Base-by-base conservation (phyloP, 1,140 invertebrate species). In the Brachionus asplanchnoidis region DNA sequence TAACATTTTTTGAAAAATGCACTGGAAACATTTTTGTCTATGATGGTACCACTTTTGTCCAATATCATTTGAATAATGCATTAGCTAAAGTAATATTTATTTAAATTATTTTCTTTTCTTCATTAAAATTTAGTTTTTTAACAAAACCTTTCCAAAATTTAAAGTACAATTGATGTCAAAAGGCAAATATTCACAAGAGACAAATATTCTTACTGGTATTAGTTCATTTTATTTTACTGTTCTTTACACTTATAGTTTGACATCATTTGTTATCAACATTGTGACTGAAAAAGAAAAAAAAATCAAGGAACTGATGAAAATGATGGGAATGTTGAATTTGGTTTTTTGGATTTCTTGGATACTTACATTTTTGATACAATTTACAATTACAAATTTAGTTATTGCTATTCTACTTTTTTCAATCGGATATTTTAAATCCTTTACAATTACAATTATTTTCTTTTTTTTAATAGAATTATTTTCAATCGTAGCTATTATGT, bases 201-300 rank as follows among this genome's bases (percentile, higher is more conserved):
- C 60, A 42, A 20, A 26, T 4, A 40, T 68, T 14, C 36, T 82
- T 23, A 23, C 17, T 44, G 79, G 32, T 42, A 82, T 82, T 2
- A 82, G 20, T 9, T 60, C 79, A 11, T 82, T 36, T 26, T 82
- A 82, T 82, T 82, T 82, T 65, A 82, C 79, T 12, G 14, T 82
- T 12, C 12, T 82, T n/a, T 82, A 42, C 26, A 12, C 65, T 9
- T 65, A 82, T 36, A 82, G 79, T 17, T 44, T 82, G 53, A 68
- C 23, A 12, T 36, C 17, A 14, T 82, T 96, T 5, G 90, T 94
- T 65, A 94, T 95, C 87, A 90, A 94, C 50, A 93, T 96, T 68
- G 94, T 96, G 0, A 93, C 93, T 2, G 95, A 96, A 88, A 96
- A 96, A 87, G 94, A 95, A 88, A 94, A 93, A 85, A 95, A 94